phyloP scores from a whole-genome alignment of 2,113 vertebrate genomes.

The Lepidothrix coronata region DNA sequence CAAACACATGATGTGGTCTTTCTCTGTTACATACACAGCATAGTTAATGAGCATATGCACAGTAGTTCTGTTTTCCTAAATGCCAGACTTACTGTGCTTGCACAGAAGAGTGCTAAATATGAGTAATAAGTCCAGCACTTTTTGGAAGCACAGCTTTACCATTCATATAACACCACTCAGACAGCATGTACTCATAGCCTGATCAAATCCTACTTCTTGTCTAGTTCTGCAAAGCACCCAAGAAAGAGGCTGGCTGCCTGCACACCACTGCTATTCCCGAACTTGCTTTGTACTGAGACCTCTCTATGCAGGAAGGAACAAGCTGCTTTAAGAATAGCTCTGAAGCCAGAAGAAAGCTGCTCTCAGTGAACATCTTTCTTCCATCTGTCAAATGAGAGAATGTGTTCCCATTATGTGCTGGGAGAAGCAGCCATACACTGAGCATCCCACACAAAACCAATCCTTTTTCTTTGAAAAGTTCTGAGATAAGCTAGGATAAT shows the following conservation, averaged over 20 bases:
- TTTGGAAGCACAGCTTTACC: constrained; percentile 1
- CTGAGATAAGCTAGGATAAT: neutral
- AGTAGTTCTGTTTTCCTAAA: neutral
- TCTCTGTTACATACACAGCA: neutral
- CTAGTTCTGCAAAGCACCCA: neutral
- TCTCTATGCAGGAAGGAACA: constrained; percentile 19
- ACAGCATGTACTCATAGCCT: neutral
- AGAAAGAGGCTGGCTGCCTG: constrained; percentile 1
- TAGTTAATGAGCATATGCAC: neutral
- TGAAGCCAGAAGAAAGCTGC: constrained; percentile 24
- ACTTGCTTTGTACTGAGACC: neutral
- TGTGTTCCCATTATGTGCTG: neutral
- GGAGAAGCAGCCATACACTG: constrained; percentile 14
- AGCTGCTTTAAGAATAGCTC: constrained; percentile 40
- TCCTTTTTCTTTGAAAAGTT: neutral
- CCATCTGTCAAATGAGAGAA: constrained; percentile 58
- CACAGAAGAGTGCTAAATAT: neutral
- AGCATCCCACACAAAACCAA: constrained; percentile 14
- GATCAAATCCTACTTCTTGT: neutral
- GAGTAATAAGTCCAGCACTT: constrained; percentile 4
- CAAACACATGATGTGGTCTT: neutral
- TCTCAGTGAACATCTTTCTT: constrained; percentile 32
- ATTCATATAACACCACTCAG: neutral
- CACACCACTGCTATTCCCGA: neutral
- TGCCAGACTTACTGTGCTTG: neutral